Evolutionary conservation across 2,797 vertebrate species (phyloP).

Genomic region (Antennarius maculatus): DNA sequence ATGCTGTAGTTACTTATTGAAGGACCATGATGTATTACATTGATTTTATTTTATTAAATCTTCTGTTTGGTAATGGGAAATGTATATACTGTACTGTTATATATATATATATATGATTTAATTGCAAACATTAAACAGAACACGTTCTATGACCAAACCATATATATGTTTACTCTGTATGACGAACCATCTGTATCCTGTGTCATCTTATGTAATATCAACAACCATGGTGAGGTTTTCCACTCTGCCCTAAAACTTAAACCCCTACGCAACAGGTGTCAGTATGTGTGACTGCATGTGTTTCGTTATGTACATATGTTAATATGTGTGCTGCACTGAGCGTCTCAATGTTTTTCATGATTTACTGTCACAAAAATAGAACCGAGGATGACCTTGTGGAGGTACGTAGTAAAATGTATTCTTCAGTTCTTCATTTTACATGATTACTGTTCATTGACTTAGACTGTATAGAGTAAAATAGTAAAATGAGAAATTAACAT

Average conservation of each 20-base stretch:
- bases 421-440: no score
- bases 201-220: constrained; percentile 40
- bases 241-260: constrained; percentile 19
- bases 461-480: no score
- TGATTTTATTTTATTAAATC: not conserved
- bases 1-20: not conserved
- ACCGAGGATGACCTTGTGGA: no score
- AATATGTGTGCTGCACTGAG: no score
- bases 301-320: no score
- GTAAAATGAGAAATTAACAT: no score
- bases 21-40: no score
- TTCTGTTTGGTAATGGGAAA: constrained; percentile 1
- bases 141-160: constrained; percentile 6
- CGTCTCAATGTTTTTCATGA: no score
- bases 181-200: constrained; percentile 57
- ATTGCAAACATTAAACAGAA: no score
- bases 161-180: not conserved
- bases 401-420: no score
- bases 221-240: constrained; percentile 9
- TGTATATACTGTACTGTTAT: not conserved
- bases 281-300: not conserved
- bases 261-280: constrained; percentile 41
- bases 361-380: no score
- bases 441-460: no score
- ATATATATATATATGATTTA: not conserved